Percentiles rank a stretch among this genome's conserved stretches.
Evolutionary conservation across 2,888 invertebrate genomes (phyloP).

Genomic region (Prostheceraeus crozeri): DNA sequence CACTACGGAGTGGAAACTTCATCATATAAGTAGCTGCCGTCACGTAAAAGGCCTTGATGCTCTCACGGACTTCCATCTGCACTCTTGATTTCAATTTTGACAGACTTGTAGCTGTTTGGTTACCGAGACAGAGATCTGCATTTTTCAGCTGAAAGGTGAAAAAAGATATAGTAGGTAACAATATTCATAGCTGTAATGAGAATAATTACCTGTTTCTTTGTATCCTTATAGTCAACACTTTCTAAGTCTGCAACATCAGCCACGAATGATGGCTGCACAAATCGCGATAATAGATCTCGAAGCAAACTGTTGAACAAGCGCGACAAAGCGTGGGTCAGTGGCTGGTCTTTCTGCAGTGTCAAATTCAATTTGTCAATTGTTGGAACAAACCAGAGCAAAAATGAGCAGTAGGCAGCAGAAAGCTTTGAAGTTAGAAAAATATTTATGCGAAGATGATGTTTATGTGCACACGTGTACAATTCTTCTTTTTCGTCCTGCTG

Average conservation of each 20-base stretch:
- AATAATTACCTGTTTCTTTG: conserved; percentile 3
- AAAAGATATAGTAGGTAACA: conserved; percentile 13
- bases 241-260: conserved; percentile 2
- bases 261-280: conserved; percentile 16
- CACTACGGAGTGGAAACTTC: conserved; percentile 17
- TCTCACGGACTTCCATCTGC: conserved; percentile 10
- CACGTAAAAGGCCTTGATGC: conserved; percentile 20
- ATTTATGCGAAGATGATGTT: neutral
- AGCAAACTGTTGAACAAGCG: conserved; percentile 3
- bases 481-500: conserved; percentile 12
- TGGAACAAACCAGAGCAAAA: conserved; percentile 15
- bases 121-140: conserved; percentile 18
- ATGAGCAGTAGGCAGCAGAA: conserved; percentile 2
- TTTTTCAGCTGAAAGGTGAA: conserved; percentile 14
- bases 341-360: conserved; percentile 21
- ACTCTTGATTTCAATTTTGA: conserved; percentile 10
- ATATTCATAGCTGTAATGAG: no score
- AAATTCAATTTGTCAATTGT: conserved; percentile 15
- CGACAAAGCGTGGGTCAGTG: conserved; percentile 7
- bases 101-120: conserved; percentile 7
- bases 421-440: conserved; percentile 1
- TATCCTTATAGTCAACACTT: conserved; percentile 11
- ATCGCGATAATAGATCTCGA: conserved; percentile 3
- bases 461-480: neutral
- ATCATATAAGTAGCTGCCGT: conserved; percentile 3